Evolutionary conservation across 2,113 vertebrate species (phyloP).

Genomic region (Siniperca knerii): DNA sequence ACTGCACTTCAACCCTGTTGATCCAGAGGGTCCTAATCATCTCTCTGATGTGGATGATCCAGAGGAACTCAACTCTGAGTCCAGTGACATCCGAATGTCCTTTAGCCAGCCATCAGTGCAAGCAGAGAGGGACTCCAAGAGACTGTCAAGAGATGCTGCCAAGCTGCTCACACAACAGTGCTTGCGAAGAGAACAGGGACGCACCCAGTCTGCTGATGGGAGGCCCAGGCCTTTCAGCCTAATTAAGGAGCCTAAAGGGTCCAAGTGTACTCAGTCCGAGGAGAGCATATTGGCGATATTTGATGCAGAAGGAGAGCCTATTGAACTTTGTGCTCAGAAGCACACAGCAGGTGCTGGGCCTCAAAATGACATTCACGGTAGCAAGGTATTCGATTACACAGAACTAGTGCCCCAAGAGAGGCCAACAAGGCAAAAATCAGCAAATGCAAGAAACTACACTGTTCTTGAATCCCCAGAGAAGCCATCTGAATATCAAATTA

Average conservation of each 20-base stretch:
- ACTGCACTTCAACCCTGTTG: constrained; percentile 70
- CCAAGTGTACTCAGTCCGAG: constrained; percentile 88
- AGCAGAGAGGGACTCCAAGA: constrained; percentile 77
- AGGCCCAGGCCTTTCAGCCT: constrained; percentile 85
- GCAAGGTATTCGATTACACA: constrained; percentile 75
- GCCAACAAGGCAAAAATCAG: constrained; percentile 76
- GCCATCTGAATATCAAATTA: constrained; percentile 72
- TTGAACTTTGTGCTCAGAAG: constrained; percentile 88
- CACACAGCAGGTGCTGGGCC: constrained; percentile 77
- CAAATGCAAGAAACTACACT: constrained; percentile 73
- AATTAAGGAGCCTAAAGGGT: constrained; percentile 84
- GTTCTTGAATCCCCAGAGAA: constrained; percentile 83
- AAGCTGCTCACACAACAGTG: constrained; percentile 76
- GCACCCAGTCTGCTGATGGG: constrained; percentile 79
- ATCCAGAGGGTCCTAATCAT: constrained; percentile 72
- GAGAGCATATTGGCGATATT: constrained; percentile 88
- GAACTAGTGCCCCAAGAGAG: constrained; percentile 84
- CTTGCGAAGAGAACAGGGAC: constrained; percentile 78
- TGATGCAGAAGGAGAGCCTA: constrained; percentile 89
- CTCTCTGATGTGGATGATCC: constrained; percentile 88
- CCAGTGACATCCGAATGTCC: constrained; percentile 82
- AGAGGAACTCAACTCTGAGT: constrained; percentile 86
- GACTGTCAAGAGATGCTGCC: constrained; percentile 61
- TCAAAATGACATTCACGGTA: constrained; percentile 81
- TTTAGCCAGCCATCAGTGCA: constrained; percentile 78